A percentile compares a stretch with the other conserved stretches of the same genome.
phyloP scores from a whole-genome alignment of 2,888 invertebrate genomes.

The Melangyna quadrimaculata region DNA sequence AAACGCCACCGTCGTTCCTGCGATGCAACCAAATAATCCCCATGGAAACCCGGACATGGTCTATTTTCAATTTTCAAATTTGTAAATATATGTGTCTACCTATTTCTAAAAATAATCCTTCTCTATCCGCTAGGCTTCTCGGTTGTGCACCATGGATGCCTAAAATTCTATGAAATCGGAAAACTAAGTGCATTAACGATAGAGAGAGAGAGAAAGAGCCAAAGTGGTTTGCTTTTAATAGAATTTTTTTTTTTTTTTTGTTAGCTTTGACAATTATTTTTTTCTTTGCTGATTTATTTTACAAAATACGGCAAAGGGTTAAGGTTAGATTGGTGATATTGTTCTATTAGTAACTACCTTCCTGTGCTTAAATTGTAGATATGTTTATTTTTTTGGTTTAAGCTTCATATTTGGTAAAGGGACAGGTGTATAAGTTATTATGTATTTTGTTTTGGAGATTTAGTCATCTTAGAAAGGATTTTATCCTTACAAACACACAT shows the following conservation, averaged over 20 bases:
- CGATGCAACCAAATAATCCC: slow-evolving; percentile 13
- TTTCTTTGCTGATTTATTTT: slow-evolving; percentile 5
- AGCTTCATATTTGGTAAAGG: neutral
- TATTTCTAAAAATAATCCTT: slow-evolving; percentile 39
- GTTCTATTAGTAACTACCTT: neutral
- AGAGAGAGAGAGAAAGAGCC: neutral
- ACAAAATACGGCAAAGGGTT: neutral
- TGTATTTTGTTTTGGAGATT: neutral
- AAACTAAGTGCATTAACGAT: slow-evolving; percentile 51
- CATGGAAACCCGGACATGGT: neutral
- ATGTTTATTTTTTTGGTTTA: neutral
- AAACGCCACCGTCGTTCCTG: neutral
- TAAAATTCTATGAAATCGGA: slow-evolving; percentile 47
- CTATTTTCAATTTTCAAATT: slow-evolving; percentile 23
- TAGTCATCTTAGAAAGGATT: neutral
- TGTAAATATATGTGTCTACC: neutral
- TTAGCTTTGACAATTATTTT: slow-evolving; percentile 15
- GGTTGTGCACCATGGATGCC: slow-evolving; percentile 21
- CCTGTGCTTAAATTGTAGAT: neutral
- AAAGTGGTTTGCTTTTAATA: slow-evolving; percentile 38
- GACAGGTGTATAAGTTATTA: neutral
- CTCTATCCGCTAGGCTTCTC: neutral
- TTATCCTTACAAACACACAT: no score
- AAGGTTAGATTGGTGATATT: neutral
- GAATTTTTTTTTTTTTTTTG: neutral